These are phyloP conservation scores for Julus scanicus DNA, from an alignment of 2,888 invertebrate genomes.

Conservation along the genomic window DNA sequence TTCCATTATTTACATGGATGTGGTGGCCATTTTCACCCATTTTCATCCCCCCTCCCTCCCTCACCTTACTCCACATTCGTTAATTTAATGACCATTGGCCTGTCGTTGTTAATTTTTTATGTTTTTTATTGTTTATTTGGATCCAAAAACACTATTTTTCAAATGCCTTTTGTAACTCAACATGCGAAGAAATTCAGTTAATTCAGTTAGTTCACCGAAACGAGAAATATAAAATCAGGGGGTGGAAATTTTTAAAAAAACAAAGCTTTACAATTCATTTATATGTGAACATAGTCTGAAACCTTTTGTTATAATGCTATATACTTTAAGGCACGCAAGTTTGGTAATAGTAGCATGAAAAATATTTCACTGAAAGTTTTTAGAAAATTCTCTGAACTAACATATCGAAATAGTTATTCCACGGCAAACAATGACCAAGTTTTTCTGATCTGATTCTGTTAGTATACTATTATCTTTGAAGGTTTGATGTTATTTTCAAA, in stretches of 20 bases:
- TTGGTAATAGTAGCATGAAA: background rate
- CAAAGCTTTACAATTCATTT: background rate
- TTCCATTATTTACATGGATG: background rate
- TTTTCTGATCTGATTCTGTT: too few relatives aligned
- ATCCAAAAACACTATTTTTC: background rate
- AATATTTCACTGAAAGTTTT: background rate
- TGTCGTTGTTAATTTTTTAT: background rate
- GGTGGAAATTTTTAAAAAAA: constrained; percentile 3
- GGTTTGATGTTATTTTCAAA: too few relatives aligned
- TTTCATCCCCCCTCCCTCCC: too few relatives aligned
- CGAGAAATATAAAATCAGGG: background rate
- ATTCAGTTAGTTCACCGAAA: too few relatives aligned
- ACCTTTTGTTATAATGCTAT: background rate
- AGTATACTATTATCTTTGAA: too few relatives aligned
- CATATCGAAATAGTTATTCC: too few relatives aligned
- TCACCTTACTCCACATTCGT: constrained; percentile 1
- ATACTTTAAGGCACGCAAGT: constrained; percentile 12
- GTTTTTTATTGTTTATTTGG: background rate
- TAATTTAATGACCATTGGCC: background rate
- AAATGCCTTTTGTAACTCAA: background rate
- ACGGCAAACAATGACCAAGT: too few relatives aligned
- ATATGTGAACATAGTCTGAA: background rate
- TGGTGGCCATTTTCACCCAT: constrained; percentile 23
- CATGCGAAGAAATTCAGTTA: constrained; percentile 25
- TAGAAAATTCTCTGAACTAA: background rate